These are phyloP conservation scores for Propithecus perrieri DNA, from an alignment of 2,797 vertebrate genomes.

Conservation along the genomic window DNA sequence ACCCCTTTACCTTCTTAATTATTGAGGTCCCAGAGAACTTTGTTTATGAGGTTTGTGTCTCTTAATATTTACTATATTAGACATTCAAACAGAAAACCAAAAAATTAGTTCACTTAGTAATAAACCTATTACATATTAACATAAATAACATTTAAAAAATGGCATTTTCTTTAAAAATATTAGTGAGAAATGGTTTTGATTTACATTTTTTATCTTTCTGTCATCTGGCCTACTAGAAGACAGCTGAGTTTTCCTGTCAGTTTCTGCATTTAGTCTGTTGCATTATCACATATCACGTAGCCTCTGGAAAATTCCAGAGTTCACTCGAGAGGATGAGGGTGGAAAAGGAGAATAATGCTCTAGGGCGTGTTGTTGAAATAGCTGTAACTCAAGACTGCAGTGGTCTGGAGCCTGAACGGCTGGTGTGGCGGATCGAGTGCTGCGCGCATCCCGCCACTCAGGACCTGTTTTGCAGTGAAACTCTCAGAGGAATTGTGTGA, in stretches of 20 bases:
- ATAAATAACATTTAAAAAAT: neutral
- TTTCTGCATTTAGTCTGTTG: neutral
- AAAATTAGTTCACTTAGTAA: neutral
- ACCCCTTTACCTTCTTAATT: neutral
- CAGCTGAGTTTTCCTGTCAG: neutral
- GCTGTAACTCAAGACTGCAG: neutral
- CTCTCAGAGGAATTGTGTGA: neutral
- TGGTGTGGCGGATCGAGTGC: neutral
- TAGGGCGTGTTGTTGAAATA: neutral
- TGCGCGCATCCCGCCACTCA: neutral
- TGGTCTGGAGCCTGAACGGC: neutral
- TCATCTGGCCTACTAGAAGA: neutral
- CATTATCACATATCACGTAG: neutral
- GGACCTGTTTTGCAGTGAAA: neutral
- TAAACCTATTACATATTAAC: neutral
- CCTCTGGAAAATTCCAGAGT: neutral
- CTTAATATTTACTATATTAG: neutral
- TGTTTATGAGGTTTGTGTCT: neutral
- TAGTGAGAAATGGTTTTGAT: neutral
- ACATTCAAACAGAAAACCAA: neutral
- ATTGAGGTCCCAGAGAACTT: neutral
- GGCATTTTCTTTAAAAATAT: neutral
- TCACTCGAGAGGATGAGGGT: neutral
- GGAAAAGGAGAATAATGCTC: neutral
- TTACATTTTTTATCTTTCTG: slow-evolving; percentile 7